phyloP scores from a whole-genome alignment of 2,113 vertebrate species.

The Oxyura jamaicensis region DNA sequence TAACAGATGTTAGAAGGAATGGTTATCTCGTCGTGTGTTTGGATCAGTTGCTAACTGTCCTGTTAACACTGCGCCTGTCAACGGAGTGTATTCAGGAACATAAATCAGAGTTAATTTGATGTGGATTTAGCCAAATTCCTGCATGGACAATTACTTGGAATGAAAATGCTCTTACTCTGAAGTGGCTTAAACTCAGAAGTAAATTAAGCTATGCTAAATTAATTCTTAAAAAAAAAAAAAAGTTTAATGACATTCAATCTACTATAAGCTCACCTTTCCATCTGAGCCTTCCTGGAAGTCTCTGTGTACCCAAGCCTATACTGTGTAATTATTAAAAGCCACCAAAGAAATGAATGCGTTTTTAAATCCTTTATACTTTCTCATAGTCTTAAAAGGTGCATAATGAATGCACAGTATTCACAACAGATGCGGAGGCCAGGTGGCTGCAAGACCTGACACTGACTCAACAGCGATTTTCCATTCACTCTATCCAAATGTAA shows the following conservation, averaged over 20 bases:
- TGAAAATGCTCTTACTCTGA: not conserved
- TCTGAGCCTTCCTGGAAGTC: not conserved
- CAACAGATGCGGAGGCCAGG: not conserved
- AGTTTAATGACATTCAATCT: not conserved
- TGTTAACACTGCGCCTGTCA: not conserved
- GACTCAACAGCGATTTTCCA: not conserved
- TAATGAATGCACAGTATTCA: not conserved
- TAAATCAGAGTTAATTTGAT: not conserved
- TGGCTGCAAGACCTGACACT: not conserved
- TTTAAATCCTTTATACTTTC: not conserved
- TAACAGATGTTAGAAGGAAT: not conserved
- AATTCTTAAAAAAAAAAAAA: not conserved
- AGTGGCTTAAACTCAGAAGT: not conserved
- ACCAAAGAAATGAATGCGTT: not conserved
- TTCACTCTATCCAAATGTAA: not conserved
- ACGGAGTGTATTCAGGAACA: not conserved
- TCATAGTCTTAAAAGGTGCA: not conserved
- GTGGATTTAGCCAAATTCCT: not conserved
- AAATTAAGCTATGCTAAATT: not conserved
- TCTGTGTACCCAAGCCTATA: not conserved
- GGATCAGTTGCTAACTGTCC: not conserved
- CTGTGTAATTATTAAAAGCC: not conserved
- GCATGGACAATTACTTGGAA: not conserved
- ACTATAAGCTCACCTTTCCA: not conserved
- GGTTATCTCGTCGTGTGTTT: not conserved